These are phyloP conservation scores for Leptosomus discolor DNA, from an alignment of 2,113 vertebrate genomes.

Conservation along the genomic window DNA sequence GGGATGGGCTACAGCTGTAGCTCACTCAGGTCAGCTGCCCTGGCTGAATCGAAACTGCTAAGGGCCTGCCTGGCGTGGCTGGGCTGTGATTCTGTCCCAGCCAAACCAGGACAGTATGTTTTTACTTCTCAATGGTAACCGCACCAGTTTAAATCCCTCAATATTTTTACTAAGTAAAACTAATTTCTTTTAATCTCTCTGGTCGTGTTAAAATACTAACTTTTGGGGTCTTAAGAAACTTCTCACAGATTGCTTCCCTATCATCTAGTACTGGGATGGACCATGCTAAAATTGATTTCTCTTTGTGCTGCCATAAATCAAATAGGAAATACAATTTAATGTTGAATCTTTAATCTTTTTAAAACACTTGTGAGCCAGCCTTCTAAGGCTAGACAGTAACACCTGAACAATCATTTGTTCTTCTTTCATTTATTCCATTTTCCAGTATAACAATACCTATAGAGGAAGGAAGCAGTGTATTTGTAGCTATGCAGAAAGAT, in stretches of 20 bases:
- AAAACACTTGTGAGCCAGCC: background rate
- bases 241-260: background rate
- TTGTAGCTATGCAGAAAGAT: background rate
- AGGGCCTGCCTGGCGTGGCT: too few species aligned
- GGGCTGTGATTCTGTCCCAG: too few species aligned
- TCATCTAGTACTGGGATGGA: background rate
- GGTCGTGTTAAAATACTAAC: background rate
- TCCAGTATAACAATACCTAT: background rate
- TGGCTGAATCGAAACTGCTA: too few species aligned
- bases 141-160: background rate
- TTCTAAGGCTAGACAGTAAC: background rate
- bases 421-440: background rate
- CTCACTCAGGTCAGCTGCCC: too few species aligned
- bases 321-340: background rate
- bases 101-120: too few species aligned
- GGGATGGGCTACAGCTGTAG: too few species aligned
- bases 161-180: background rate
- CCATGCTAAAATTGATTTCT: background rate
- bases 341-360: background rate
- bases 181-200: background rate
- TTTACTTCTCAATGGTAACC: background rate
- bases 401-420: background rate
- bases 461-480: background rate
- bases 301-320: background rate
- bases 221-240: background rate